Evolutionary conservation across 2,888 invertebrate genomes (phyloP).

Genomic region (Tinea semifulvella): DNA sequence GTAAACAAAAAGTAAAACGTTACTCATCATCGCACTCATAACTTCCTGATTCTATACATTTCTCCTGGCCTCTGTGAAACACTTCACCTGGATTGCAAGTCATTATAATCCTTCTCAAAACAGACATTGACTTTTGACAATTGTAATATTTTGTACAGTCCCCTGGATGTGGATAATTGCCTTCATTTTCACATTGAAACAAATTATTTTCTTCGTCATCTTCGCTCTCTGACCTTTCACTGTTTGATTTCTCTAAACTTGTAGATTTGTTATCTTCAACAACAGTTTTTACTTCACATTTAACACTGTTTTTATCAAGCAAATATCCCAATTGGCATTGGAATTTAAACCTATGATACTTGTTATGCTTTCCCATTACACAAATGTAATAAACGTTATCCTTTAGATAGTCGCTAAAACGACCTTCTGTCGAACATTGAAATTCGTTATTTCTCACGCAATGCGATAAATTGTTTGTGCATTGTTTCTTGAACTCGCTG

Average conservation of each 20-base stretch:
- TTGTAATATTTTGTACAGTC: constrained; percentile 53
- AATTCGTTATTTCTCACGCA: constrained; percentile 56
- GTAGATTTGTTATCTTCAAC: background rate
- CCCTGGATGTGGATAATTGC: constrained; percentile 40
- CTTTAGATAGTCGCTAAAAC: constrained; percentile 40
- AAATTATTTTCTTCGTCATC: constrained; percentile 15
- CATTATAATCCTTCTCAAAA: constrained; percentile 38
- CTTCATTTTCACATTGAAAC: constrained; percentile 38
- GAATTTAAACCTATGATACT: constrained; percentile 43
- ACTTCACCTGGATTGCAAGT: constrained; percentile 49
- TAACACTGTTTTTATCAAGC: constrained; percentile 1
- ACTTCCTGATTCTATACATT: constrained; percentile 42
- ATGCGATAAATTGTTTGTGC: constrained; percentile 53
- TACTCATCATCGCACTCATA: constrained; percentile 27
- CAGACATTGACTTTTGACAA: constrained; percentile 38
- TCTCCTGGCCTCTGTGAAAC: constrained; percentile 42
- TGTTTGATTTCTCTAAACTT: background rate
- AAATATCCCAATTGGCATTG: constrained; percentile 15
- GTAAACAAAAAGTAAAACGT: background rate
- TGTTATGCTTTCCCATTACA: constrained; percentile 28
- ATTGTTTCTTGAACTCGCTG: constrained; percentile 50
- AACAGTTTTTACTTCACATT: background rate
- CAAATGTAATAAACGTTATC: constrained; percentile 55
- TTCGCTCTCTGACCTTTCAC: constrained; percentile 2
- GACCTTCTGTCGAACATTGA: constrained; percentile 46